Evolutionary conservation across 2,113 vertebrate species (phyloP), one percentile per base, ranked within the genome.

Genomic region (Brachyistius frenatus): DNA sequence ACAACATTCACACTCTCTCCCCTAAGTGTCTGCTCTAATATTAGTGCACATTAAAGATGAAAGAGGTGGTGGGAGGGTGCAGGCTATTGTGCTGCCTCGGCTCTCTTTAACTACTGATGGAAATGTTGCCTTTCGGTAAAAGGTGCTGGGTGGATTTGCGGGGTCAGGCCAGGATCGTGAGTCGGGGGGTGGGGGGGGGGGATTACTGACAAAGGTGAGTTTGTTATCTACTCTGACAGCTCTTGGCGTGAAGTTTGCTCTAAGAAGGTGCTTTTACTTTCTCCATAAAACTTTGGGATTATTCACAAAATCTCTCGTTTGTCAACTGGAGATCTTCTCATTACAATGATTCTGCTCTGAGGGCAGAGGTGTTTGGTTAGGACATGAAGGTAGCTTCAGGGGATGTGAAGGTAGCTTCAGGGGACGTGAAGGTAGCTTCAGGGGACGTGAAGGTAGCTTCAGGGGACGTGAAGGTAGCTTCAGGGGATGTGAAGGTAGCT

Each of bases 1-100:
- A 55, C 77, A 64, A 57, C 83, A 79, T 72, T 76, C 83, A 83
- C 86, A 6, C 71, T n/a, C 62, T 14, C 41, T 13, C 61, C 15
- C 39, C 41, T 8, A 32, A n/a, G 49, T 9, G 66, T 65, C 64
- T 61, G 68, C 71, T 84, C 49, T 61, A 47, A 35, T 72, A 69
- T 76, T 65, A 73, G 73, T 63, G 73, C 81, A 80, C 78, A 47
- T 75, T 73, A 71, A 71, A 56, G 41, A 68, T 66, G 16, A 67
- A 76, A 68, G 77, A 30, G 61, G 56, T 50, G 65, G n/a, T 9
- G 58, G 69, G 62, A 61, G 36, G 62, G n/a, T 0, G 47, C 32
- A 60, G 10, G 65, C 50, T n/a, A 33, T n/a, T 61, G 60, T 58
- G 66, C 55, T 46, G 39, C 52, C 68, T 71, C 54, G 16, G 67